phyloP scores from a whole-genome alignment of 2,888 invertebrate genomes.

The Horisme vitalbata region DNA sequence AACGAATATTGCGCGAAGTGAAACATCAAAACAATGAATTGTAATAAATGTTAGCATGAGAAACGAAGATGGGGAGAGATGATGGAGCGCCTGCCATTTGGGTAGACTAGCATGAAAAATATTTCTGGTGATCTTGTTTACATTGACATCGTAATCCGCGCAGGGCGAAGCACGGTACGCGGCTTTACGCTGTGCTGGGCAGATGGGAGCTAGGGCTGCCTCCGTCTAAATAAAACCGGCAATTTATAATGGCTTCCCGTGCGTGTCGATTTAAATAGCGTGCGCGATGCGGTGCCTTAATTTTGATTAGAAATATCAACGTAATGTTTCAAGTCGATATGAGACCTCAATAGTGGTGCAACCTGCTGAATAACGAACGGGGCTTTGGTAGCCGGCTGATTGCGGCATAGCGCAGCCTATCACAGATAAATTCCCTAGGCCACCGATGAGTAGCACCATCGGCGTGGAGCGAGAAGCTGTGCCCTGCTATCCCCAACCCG shows the following conservation, averaged over 20 bases:
- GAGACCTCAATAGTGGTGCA: too few species aligned
- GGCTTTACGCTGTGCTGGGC: conserved; percentile 58
- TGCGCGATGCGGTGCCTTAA: too few species aligned
- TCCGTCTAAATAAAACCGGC: conserved; percentile 34
- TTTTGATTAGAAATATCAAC: too few species aligned
- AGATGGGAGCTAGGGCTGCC: conserved; percentile 48
- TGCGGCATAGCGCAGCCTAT: too few species aligned
- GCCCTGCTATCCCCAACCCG: too few species aligned
- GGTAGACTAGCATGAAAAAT: conserved; percentile 64
- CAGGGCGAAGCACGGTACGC: conserved; percentile 31
- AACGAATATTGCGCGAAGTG: conserved; percentile 28
- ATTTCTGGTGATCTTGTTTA: conserved; percentile 71
- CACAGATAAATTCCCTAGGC: too few species aligned
- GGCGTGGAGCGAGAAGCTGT: too few species aligned
- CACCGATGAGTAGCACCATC: too few species aligned
- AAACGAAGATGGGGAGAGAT: conserved; percentile 62
- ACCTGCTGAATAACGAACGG: too few species aligned
- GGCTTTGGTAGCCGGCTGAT: too few species aligned
- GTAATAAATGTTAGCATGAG: conserved; percentile 66
- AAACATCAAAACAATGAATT: conserved; percentile 65
- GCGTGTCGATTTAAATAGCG: too few species aligned
- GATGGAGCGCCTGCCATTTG: conserved; percentile 66
- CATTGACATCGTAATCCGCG: conserved; percentile 68
- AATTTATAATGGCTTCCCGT: conserved; percentile 21
- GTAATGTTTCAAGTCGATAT: too few species aligned